Conservation (phyloP, 1,140 invertebrate genomes). For the Reticulitermes speratus region DNA sequence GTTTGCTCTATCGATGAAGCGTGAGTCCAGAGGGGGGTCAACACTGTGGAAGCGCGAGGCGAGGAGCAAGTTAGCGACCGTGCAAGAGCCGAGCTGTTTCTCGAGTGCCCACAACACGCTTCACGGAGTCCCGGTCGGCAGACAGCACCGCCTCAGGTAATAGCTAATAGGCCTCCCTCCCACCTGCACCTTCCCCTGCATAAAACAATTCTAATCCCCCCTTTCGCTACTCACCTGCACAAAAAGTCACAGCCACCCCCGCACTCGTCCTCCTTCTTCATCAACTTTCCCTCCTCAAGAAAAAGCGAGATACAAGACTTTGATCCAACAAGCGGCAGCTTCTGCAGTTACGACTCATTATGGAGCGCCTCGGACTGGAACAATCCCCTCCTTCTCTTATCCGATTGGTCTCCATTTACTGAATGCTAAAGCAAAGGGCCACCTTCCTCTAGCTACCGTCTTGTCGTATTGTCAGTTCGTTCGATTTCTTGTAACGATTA, state of each 20-base stretch:
- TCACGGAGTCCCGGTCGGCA: conserved; percentile 5
- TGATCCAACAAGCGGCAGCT: conserved; percentile 2
- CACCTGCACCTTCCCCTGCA: not conserved
- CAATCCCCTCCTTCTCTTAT: conserved; percentile 6
- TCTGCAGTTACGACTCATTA: conserved; percentile 9
- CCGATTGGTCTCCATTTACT: conserved; percentile 12
- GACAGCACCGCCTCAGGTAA: conserved; percentile 12
- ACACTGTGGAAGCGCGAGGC: not conserved
- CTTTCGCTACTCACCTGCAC: not conserved
- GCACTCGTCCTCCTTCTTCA: not conserved
- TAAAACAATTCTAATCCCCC: not conserved
- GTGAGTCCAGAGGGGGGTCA: not conserved
- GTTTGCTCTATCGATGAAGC: conserved; percentile 2
- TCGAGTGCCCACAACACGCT: not conserved
- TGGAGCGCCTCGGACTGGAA: not conserved
- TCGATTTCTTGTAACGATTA: not conserved
- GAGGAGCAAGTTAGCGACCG: not conserved
- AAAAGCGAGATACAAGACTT: conserved; percentile 1
- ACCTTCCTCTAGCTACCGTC: not conserved
- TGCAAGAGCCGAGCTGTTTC: not conserved
- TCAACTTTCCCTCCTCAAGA: not conserved
- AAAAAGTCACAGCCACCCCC: not conserved
- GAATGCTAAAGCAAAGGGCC: not conserved
- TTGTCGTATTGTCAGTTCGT: not conserved
- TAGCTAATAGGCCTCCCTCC: conserved; percentile 1